Percentiles rank a stretch among this genome's conserved stretches.
Conservation (phyloP, 2,888 invertebrate species). For the Ganaspis brasiliensis region DNA sequence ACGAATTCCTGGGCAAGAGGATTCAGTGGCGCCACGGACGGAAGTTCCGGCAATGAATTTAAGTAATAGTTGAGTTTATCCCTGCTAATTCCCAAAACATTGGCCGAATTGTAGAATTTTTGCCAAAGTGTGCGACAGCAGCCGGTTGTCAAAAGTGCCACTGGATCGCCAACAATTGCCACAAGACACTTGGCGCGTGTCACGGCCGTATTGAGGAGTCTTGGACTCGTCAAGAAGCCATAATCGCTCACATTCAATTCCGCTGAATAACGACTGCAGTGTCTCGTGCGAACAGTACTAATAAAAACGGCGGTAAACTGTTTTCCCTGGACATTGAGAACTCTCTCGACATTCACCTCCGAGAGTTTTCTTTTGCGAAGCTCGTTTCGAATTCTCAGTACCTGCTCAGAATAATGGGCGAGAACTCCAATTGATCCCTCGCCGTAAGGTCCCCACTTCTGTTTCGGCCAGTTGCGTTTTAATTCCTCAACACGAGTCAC, state of each 20-base stretch:
- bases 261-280: slow-evolving; percentile 84
- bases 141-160: slow-evolving; percentile 90
- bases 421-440: slow-evolving; percentile 92
- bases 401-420: slow-evolving; percentile 92
- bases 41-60: slow-evolving; percentile 41
- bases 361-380: slow-evolving; percentile 87
- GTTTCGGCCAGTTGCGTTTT: slow-evolving; percentile 87
- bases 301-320: slow-evolving; percentile 92
- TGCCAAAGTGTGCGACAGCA: slow-evolving; percentile 91
- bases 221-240: slow-evolving; percentile 91
- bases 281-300: slow-evolving; percentile 89
- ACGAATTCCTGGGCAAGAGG: slow-evolving; percentile 91
- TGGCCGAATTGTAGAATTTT: slow-evolving; percentile 84
- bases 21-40: slow-evolving; percentile 83
- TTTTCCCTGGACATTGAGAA: slow-evolving; percentile 93
- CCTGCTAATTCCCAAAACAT: slow-evolving; percentile 67
- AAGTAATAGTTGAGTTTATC: slow-evolving; percentile 53
- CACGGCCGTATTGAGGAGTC: slow-evolving; percentile 91
- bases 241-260: slow-evolving; percentile 86
- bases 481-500: slow-evolving; percentile 89
- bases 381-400: slow-evolving; percentile 88
- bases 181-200: slow-evolving; percentile 91
- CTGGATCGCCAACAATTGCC: slow-evolving; percentile 92
- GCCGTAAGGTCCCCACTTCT: slow-evolving; percentile 87
- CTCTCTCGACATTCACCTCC: slow-evolving; percentile 90